These are phyloP conservation scores for Cephus rjabovi DNA, from an alignment of 2,888 invertebrate species.

Conservation along the genomic window DNA sequence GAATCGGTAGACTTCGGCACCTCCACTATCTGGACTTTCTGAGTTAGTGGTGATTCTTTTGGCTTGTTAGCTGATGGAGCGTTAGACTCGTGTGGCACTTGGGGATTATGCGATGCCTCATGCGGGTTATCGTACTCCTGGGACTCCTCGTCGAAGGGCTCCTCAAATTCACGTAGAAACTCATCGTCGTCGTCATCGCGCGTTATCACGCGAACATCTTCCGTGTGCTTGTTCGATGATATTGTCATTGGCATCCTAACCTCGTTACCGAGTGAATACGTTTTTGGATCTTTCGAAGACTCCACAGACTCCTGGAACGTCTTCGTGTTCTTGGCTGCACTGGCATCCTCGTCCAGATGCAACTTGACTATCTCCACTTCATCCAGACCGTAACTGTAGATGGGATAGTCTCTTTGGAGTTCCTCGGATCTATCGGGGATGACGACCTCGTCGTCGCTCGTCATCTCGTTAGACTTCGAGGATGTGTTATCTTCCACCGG, in stretches of 20 bases:
- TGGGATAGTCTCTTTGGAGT: conserved; percentile 65
- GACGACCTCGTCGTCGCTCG: conserved; percentile 3
- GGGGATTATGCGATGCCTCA: conserved; percentile 20
- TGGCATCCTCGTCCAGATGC: conserved; percentile 41
- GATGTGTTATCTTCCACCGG: conserved; percentile 14
- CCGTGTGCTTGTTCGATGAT: conserved; percentile 19
- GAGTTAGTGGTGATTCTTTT: conserved; percentile 17
- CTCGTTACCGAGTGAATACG: conserved; percentile 31
- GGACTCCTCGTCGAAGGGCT: conserved; percentile 38
- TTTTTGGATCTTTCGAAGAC: conserved; percentile 20
- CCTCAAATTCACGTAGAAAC: conserved; percentile 51
- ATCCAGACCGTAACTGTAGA: conserved; percentile 64
- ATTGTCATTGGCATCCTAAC: conserved; percentile 21
- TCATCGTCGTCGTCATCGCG: conserved; percentile 53
- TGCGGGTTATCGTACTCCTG: conserved; percentile 18
- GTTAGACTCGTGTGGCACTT: conserved; percentile 16
- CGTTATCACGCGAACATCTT: conserved; percentile 46
- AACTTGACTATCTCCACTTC: conserved; percentile 68
- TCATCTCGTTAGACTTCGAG: conserved; percentile 26
- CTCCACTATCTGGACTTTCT: conserved; percentile 57
- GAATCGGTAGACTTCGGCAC: conserved; percentile 44
- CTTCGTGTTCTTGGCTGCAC: conserved; percentile 51
- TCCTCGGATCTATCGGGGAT: conserved; percentile 53
- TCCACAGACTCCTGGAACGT: conserved; percentile 36
- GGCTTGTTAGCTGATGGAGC: conserved; percentile 8